phyloP scores from a whole-genome alignment of 2,888 invertebrate genomes.

The Pandemis heparana region DNA sequence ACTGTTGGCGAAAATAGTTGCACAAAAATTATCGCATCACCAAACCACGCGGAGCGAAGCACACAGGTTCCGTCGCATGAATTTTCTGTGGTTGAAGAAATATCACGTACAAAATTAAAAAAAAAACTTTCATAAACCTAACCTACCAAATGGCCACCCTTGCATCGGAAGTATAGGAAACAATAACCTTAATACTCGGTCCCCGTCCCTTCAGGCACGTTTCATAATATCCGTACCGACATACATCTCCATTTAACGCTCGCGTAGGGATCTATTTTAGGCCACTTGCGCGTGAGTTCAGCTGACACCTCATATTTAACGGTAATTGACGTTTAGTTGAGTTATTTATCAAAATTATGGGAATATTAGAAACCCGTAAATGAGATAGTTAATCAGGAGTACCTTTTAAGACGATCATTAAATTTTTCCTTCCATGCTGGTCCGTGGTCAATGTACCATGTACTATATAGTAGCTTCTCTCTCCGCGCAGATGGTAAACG shows the following conservation, averaged over 20 bases:
- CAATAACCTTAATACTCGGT: constrained; percentile 66
- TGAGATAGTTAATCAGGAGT: background rate
- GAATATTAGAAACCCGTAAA: background rate
- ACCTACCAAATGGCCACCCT: constrained; percentile 46
- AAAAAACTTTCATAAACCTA: background rate
- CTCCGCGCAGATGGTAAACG: too few relatives aligned
- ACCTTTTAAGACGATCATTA: background rate
- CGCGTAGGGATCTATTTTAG: constrained; percentile 44
- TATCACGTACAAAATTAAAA: too few relatives aligned
- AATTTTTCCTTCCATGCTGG: too few relatives aligned
- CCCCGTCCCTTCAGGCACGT: constrained; percentile 59
- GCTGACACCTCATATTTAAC: constrained; percentile 58
- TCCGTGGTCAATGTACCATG: too few relatives aligned
- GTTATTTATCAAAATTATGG: constrained; percentile 39
- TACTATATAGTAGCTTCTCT: too few relatives aligned
- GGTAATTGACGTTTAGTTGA: constrained; percentile 59
- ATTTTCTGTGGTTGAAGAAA: background rate
- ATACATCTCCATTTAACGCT: constrained; percentile 51
- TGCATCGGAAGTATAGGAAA: constrained; percentile 64
- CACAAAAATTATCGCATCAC: too few relatives aligned
- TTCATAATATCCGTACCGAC: constrained; percentile 47
- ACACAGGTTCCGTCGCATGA: background rate
- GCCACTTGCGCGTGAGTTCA: constrained; percentile 48
- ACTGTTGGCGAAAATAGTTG: too few relatives aligned
- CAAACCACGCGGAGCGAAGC: too few relatives aligned